These are phyloP conservation scores for Thripadectes ignobilis DNA, from an alignment of 2,797 vertebrate genomes.

Conservation along the genomic window DNA sequence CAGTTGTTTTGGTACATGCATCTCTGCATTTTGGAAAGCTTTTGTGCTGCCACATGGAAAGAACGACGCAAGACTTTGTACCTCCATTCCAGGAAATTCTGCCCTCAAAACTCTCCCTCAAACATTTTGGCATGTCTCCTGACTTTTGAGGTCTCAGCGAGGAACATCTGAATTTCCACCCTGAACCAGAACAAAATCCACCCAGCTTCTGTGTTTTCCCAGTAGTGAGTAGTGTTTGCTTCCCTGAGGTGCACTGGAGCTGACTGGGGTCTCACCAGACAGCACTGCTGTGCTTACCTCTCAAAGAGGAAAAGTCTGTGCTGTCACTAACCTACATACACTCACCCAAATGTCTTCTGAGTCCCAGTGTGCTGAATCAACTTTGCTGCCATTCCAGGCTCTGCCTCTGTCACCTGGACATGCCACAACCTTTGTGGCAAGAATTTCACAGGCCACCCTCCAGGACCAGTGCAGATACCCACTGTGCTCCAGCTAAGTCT, in stretches of 20 bases:
- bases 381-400: rapidly evolving
- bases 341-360: neutral
- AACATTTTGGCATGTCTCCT: neutral
- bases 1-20: neutral
- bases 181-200: neutral
- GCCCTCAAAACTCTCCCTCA: neutral
- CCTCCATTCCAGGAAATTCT: neutral
- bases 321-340: neutral
- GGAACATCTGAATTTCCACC: neutral
- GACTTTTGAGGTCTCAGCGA: neutral
- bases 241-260: neutral
- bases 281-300: neutral
- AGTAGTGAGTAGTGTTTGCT: neutral
- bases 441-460: neutral
- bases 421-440: neutral
- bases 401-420: neutral
- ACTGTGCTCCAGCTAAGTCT: neutral
- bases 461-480: neutral
- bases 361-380: neutral
- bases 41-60: neutral
- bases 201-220: neutral
- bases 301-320: rapidly evolving
- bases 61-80: neutral
- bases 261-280: neutral
- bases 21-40: neutral